Percentiles rank a stretch among this genome's conserved stretches.
These are phyloP conservation scores for Littorina saxatilis DNA, from an alignment of 1,140 invertebrate species.

Conservation along the genomic window DNA sequence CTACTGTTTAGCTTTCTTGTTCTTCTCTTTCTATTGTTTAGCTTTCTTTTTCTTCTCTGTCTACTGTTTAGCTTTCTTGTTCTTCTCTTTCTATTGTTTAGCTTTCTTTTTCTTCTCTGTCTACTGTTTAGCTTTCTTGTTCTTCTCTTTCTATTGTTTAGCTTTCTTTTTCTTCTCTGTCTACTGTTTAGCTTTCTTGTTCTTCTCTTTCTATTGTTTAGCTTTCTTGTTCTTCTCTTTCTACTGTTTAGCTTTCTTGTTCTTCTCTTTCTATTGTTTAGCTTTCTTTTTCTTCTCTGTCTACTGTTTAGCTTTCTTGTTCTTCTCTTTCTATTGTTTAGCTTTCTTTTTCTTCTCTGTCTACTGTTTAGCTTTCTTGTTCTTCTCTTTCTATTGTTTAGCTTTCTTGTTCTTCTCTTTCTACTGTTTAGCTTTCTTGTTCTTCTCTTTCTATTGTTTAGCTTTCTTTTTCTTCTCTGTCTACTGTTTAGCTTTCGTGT, in stretches of 20 bases:
- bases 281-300: too few relatives aligned
- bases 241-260: too few relatives aligned
- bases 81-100: not conserved
- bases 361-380: not conserved
- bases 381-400: not conserved
- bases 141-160: not conserved
- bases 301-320: not conserved
- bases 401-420: not conserved
- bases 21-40: not conserved
- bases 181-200: too few relatives aligned
- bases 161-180: not conserved
- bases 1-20: too few relatives aligned
- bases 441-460: not conserved
- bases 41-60: not conserved
- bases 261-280: too few relatives aligned
- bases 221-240: not conserved
- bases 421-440: not conserved
- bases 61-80: not conserved
- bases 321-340: not conserved
- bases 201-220: not conserved
- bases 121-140: not conserved
- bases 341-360: not conserved
- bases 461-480: not conserved
- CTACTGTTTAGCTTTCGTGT: not conserved
- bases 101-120: not conserved